Evolutionary conservation across 1,140 invertebrate genomes (phyloP).

Genomic region (Ganaspis sp.): DNA sequence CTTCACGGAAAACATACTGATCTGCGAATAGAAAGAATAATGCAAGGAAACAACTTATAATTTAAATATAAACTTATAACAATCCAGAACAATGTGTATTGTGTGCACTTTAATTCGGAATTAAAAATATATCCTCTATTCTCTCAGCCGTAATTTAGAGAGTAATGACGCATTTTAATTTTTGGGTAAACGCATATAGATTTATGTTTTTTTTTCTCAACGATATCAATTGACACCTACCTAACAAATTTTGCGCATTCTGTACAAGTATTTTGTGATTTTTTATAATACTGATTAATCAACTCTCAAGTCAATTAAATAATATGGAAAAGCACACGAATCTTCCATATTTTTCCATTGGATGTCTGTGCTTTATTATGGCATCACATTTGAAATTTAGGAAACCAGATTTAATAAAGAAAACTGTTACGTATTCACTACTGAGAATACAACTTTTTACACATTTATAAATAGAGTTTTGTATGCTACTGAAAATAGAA

Average conservation of each 20-base stretch:
- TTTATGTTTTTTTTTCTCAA: not conserved
- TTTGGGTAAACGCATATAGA: not conserved
- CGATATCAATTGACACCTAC: not conserved
- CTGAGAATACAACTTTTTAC: not conserved
- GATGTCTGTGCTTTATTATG: not conserved
- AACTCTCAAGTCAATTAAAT: conserved; percentile 10
- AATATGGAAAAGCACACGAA: not conserved
- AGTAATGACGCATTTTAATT: not conserved
- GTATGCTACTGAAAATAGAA: too few species aligned
- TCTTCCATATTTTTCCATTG: not conserved
- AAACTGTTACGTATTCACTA: not conserved
- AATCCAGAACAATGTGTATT: conserved; percentile 59
- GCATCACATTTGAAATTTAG: not conserved
- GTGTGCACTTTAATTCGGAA: conserved; percentile 40
- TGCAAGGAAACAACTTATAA: not conserved
- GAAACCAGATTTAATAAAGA: not conserved
- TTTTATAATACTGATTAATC: not conserved
- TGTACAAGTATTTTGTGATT: not conserved
- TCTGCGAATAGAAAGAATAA: not conserved
- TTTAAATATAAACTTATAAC: conserved; percentile 26
- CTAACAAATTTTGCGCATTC: not conserved
- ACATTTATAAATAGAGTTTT: not conserved
- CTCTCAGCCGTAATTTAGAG: not conserved
- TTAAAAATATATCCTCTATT: not conserved
- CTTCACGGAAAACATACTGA: not conserved